These are phyloP conservation scores for Cyprinus carpio DNA, from an alignment of 2,113 vertebrate genomes.

Conservation along the genomic window DNA sequence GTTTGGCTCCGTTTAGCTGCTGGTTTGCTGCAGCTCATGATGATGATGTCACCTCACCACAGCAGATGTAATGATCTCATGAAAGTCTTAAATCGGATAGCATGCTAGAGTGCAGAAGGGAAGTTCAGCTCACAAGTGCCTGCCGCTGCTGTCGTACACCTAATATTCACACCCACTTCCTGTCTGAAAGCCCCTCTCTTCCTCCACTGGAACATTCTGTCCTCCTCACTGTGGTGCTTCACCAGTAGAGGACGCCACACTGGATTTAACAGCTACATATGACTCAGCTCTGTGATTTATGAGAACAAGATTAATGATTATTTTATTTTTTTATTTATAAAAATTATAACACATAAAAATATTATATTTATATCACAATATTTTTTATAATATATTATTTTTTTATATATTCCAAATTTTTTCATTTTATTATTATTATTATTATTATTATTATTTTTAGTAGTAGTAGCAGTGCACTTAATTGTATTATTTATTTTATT, in stretches of 20 bases:
- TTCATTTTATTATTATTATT: too few species aligned
- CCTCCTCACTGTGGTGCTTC: background rate
- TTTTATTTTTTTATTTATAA: background rate
- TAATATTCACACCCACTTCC: constrained; percentile 10
- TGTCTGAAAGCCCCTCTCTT: constrained; percentile 9
- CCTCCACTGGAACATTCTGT: constrained; percentile 16
- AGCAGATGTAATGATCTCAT: background rate
- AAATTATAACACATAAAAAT: too few species aligned
- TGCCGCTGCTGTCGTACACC: background rate
- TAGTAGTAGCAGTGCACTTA: too few species aligned
- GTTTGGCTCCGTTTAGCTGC: background rate
- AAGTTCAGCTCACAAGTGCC: background rate
- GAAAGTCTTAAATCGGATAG: background rate
- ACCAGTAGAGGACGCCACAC: background rate
- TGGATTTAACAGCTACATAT: background rate
- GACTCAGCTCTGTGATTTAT: background rate
- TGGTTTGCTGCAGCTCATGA: background rate
- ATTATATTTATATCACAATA: too few species aligned
- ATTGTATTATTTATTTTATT: too few species aligned
- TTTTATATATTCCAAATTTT: background rate
- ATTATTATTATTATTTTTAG: too few species aligned
- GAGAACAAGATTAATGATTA: background rate
- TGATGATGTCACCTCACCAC: background rate
- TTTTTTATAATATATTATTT: background rate
- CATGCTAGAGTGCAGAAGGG: background rate